Percentiles rank a stretch among this genome's conserved stretches.
These are phyloP conservation scores for Pollenia labialis DNA, from an alignment of 2,888 invertebrate genomes.

Conservation along the genomic window DNA sequence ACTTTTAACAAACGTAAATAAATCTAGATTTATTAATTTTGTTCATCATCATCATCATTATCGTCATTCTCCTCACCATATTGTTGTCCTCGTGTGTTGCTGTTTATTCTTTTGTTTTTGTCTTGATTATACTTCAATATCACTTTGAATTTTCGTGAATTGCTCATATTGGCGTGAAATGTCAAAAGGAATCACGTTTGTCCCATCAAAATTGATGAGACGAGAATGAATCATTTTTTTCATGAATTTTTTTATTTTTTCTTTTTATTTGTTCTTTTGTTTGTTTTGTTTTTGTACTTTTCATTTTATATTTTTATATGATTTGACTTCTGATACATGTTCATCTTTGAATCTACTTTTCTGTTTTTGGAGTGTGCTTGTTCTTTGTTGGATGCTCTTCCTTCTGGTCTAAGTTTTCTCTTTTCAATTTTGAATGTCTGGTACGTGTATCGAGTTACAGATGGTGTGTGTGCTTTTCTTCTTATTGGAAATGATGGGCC, in stretches of 20 bases:
- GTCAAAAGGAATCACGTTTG: conserved; percentile 74
- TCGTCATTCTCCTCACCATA: conserved; percentile 17
- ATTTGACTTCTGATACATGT: conserved; percentile 70
- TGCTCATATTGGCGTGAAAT: conserved; percentile 75
- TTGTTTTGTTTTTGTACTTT: conserved; percentile 39
- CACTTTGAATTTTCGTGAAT: conserved; percentile 73
- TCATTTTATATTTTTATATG: conserved; percentile 64
- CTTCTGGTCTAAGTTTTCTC: neutral
- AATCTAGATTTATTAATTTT: conserved; percentile 67
- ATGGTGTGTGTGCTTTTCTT: conserved; percentile 55
- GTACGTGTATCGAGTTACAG: conserved; percentile 72
- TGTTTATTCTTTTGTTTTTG: conserved; percentile 63
- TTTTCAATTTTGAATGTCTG: conserved; percentile 45
- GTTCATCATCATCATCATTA: conserved; percentile 46
- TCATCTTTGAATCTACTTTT: conserved; percentile 34
- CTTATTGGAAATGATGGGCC: conserved; percentile 66
- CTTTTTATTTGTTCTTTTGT: conserved; percentile 26
- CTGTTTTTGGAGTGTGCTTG: conserved; percentile 58
- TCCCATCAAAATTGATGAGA: conserved; percentile 78
- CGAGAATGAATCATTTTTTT: conserved; percentile 72
- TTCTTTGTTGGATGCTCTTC: conserved; percentile 21
- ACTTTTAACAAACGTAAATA: conserved; percentile 45
- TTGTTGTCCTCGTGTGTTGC: conserved; percentile 25
- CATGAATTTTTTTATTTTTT: conserved; percentile 3
- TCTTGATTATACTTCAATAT: conserved; percentile 71